Base-by-base conservation (phyloP, 1,140 invertebrate species). In the Vollenhovia emeryi region DNA sequence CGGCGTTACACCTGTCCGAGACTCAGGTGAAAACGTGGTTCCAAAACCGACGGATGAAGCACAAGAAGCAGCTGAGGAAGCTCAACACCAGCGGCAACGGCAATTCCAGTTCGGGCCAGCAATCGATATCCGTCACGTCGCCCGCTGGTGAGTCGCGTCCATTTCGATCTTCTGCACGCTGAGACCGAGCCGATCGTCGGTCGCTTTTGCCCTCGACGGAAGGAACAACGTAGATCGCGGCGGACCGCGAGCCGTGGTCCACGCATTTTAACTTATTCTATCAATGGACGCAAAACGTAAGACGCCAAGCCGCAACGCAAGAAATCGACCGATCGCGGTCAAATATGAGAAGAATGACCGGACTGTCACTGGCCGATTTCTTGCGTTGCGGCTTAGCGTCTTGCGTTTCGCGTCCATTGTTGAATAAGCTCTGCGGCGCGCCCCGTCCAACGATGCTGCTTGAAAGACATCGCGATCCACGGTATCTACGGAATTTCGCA, bases 21-120 rank as follows among this genome's bases (percentile, higher is more conserved):
- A 99, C 99, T 0, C 99, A 99, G 95, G 98, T 99, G 60, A 99
- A 99, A 95, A 99, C 98, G 45, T 99, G 99, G 99, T 99, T 99
- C 95, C 99, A 99, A 95, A 99, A 99, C 94, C 95, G 98, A 18
- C 95, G 98, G 87, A 99, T 99, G 98, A 99, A 99, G 92, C 98
- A 99, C 94, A 99, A 99, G 96, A 99, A 99, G 93, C 97, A 99
- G 92, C 96, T 99, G 91, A 95, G 98, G 78, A 97, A 97, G 92
- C 89, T 96, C 27, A 95, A 95, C 55, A 96, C 96, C n/a, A 95
- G 95, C 21, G 91, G 91, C 45, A 87, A 82, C 8, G 86, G 86
- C 59, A 89, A 74, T 45, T 85, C 87, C 52, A 83, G 84, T 59
- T 84, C 89, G 5, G 88, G 79, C 62, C 92, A 92, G 60, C 93